Evolutionary conservation across 2,113 vertebrate genomes (phyloP), one percentile per base, ranked within the genome.

Genomic region (Chrysochloris asiatica): DNA sequence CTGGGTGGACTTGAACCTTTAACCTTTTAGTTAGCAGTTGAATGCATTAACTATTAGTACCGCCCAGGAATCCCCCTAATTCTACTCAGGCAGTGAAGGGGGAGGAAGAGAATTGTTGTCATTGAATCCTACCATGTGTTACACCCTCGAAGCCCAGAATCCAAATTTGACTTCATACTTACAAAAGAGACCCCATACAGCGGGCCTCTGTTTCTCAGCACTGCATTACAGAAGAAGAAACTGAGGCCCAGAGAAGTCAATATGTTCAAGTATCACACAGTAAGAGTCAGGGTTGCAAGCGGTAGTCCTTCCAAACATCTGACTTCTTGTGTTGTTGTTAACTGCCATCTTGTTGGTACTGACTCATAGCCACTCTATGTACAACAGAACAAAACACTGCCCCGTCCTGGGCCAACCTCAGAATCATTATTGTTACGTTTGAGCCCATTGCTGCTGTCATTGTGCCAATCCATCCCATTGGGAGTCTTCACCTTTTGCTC

Each of bases 101-200:
- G 28, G 8, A 7, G 43, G 33, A 45, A 54, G 73, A 36, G 33
- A 33, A n/a, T 0, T 50, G 76, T n/a, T 22, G 65, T 30, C 80
- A 10, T 50, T 14, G 26, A 45, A 19, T 38, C 30, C 83, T 33
- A 0, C 52, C 6, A 0, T 13, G 52, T 4, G 17, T 26, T 13
- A 8, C 1, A 4, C 30, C 54, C 16, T 0, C 26, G 56, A 47
- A 65, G 45, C 28, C 50, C 28, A 36, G 54, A 75, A 43, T 38
- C 48, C 11, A 5, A 0, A 21, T 10, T 24, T 28, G 26, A 1
- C 47, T 0, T 12, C 13, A 10, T 2, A 41, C 17, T 45, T 17
- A 11, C 21, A 0, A n/a, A n/a, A 5, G 0, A 0, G 21, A 4
- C 36, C 28, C 30, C 2, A 0, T 0, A 2, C 43, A 8, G 5